Evolutionary conservation across 2,113 vertebrate genomes (phyloP).

Genomic region (Perca schrenkii): DNA sequence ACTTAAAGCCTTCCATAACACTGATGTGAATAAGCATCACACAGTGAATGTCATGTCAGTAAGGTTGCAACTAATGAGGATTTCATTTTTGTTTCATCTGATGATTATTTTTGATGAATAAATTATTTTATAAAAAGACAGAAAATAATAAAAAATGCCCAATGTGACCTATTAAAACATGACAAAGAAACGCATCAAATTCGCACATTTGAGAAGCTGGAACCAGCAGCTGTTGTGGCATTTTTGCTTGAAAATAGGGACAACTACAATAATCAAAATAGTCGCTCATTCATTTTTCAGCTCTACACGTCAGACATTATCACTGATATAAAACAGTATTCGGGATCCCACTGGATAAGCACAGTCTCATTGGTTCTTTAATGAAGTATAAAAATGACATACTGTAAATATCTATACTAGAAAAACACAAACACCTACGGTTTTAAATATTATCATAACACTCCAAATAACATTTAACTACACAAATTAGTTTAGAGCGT

Average conservation of each 20-base stretch:
- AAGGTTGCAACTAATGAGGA: background rate
- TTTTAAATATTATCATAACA: constrained; percentile 53
- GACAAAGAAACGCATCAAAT: background rate
- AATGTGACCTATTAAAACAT: background rate
- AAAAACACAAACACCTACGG: constrained; percentile 54
- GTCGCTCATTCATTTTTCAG: background rate
- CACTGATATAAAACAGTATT: background rate
- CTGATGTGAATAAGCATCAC: background rate
- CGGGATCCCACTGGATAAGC: background rate
- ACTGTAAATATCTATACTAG: constrained; percentile 31
- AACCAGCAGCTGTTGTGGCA: background rate
- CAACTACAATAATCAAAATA: background rate
- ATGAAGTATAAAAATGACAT: constrained; percentile 40
- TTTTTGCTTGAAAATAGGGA: background rate
- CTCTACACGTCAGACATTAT: background rate
- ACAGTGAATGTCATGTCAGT: background rate
- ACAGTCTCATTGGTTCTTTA: constrained; percentile 2
- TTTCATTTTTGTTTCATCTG: background rate
- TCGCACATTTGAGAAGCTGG: background rate
- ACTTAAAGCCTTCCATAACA: background rate
- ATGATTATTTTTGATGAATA: background rate
- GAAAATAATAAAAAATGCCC: background rate
- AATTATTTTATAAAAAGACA: background rate
- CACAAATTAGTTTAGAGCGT: constrained; percentile 60
- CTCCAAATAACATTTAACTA: constrained; percentile 57